Evolutionary conservation across 2,888 invertebrate genomes (phyloP).

Genomic region (Caenorhabditis uteleia): DNA sequence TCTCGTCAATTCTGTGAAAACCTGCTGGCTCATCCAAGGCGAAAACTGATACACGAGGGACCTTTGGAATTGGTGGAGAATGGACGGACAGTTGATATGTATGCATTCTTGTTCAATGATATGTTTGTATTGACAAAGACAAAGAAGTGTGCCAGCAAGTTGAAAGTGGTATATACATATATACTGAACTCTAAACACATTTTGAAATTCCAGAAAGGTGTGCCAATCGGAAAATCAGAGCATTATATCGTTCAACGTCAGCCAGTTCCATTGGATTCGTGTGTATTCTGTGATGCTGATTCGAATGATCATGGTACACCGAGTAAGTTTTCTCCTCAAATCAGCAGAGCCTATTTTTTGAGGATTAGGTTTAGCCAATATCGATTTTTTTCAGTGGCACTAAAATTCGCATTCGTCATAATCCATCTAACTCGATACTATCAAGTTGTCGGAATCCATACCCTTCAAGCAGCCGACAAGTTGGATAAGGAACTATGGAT

Average conservation of each 20-base stretch:
- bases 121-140: constrained; percentile 76
- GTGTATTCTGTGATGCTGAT: constrained; percentile 73
- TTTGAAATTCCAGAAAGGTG: constrained; percentile 47
- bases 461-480: constrained; percentile 72
- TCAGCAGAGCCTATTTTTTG: background rate
- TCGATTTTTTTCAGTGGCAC: constrained; percentile 48
- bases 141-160: constrained; percentile 71
- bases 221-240: constrained; percentile 61
- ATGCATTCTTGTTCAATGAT: constrained; percentile 76
- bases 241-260: constrained; percentile 72
- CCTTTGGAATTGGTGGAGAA: constrained; percentile 73
- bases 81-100: constrained; percentile 75
- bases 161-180: constrained; percentile 45
- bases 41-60: constrained; percentile 73
- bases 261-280: constrained; percentile 73
- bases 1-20: constrained; percentile 76
- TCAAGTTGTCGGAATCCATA: constrained; percentile 73
- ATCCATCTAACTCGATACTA: constrained; percentile 73
- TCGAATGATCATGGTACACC: constrained; percentile 63
- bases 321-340: constrained; percentile 21
- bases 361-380: background rate
- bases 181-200: background rate
- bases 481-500: constrained; percentile 71
- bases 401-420: constrained; percentile 72
- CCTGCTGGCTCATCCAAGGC: constrained; percentile 74